A percentile compares a stretch with the other conserved stretches of the same genome.
phyloP scores from a whole-genome alignment of 2,113 vertebrate species.

The Gnathonemus echidnorhynchus region DNA sequence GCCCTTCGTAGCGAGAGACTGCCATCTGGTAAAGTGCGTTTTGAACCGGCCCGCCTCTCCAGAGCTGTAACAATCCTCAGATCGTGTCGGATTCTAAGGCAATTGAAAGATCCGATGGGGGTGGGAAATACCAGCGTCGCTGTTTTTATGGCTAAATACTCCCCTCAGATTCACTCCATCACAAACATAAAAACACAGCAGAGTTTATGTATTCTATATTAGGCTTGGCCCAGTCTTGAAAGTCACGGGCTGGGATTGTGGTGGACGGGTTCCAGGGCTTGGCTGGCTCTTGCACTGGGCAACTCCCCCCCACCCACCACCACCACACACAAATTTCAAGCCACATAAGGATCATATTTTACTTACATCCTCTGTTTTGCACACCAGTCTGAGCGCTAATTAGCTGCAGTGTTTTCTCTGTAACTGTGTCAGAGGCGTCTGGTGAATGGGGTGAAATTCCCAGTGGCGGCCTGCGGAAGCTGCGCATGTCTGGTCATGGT shows the following conservation, averaged over 20 bases:
- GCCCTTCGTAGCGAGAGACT: background rate
- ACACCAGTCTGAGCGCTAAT: background rate
- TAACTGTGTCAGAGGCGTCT: background rate
- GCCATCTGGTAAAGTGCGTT: background rate
- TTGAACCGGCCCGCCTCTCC: background rate
- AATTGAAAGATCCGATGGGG: background rate
- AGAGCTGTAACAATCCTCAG: background rate
- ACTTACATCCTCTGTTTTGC: background rate
- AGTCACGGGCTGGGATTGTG: background rate
- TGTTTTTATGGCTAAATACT: background rate
- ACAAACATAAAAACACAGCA: background rate
- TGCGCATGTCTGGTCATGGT: background rate
- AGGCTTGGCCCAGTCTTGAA: background rate
- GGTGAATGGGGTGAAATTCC: background rate
- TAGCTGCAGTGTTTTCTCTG: background rate
- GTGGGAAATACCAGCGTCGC: background rate
- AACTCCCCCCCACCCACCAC: background rate
- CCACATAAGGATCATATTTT: background rate
- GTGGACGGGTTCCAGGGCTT: background rate
- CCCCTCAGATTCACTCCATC: background rate
- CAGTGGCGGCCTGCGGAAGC: background rate
- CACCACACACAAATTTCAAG: background rate
- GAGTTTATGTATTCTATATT: background rate
- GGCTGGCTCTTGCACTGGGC: background rate
- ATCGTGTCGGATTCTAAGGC: background rate